phyloP scores from a whole-genome alignment of 1,140 invertebrate genomes.

The Zaprionus inermis region DNA sequence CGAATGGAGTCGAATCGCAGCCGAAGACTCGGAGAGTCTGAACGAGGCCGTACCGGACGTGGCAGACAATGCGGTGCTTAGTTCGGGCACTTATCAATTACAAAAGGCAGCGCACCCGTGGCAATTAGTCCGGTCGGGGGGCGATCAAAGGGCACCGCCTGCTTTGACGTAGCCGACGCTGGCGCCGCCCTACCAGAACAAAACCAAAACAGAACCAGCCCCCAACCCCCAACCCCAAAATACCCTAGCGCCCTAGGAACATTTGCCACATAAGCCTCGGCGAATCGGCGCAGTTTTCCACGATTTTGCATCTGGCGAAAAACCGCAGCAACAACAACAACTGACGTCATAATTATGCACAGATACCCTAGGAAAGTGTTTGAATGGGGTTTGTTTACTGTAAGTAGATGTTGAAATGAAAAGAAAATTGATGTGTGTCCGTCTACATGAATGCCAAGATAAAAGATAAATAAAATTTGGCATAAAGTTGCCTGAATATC shows the following conservation, averaged over 20 bases:
- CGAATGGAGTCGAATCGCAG: background rate
- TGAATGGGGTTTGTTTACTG: background rate
- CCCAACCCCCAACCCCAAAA: background rate
- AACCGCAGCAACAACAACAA: constrained; percentile 28
- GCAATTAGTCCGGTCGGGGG: constrained; percentile 65
- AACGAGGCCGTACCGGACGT: constrained; percentile 24
- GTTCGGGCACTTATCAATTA: constrained; percentile 65
- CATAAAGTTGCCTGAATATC: background rate
- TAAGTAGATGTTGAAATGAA: background rate
- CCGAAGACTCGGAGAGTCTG: background rate
- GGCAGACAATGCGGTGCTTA: constrained; percentile 48
- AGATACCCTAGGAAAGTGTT: background rate
- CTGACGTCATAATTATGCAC: constrained; percentile 67
- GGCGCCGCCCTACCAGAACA: constrained; percentile 50
- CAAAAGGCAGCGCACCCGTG: constrained; percentile 65
- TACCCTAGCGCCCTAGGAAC: too few relatives aligned
- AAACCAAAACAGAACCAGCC: background rate
- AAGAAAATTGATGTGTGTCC: background rate
- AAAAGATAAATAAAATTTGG: background rate
- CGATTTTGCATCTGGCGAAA: constrained; percentile 56
- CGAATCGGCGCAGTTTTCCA: constrained; percentile 10
- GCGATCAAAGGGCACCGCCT: constrained; percentile 58
- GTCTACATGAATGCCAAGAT: background rate
- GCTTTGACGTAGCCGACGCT: constrained; percentile 60
- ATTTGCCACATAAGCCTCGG: constrained; percentile 37